Percentiles rank a stretch among this genome's conserved stretches.
These are phyloP conservation scores for Oreotrochilus melanogaster DNA, from an alignment of 2,113 vertebrate genomes.

Conservation along the genomic window DNA sequence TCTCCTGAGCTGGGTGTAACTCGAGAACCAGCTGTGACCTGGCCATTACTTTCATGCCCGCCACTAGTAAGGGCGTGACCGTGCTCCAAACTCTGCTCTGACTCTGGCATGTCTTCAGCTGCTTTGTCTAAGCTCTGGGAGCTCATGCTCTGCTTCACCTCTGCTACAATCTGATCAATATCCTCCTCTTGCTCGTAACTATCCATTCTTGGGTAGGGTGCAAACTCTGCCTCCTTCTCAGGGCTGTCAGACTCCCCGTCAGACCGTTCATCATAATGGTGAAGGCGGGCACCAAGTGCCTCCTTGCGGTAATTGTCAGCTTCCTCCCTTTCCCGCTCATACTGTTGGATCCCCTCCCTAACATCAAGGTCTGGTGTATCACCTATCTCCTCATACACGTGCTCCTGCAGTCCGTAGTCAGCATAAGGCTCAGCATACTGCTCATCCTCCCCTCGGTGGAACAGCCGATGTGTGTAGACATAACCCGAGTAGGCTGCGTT, in stretches of 20 bases:
- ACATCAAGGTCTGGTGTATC: constrained; percentile 80
- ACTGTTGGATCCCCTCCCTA: constrained; percentile 81
- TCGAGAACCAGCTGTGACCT: constrained; percentile 58
- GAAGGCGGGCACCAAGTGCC: constrained; percentile 91
- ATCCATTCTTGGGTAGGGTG: constrained; percentile 91
- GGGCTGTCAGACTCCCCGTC: constrained; percentile 96
- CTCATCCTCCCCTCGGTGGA: constrained; percentile 81
- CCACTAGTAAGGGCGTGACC: not conserved
- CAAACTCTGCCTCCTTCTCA: constrained; percentile 96
- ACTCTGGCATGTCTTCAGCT: constrained; percentile 82
- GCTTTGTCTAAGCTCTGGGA: constrained; percentile 84
- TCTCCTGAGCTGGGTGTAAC: constrained; percentile 62
- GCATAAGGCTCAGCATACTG: constrained; percentile 91
- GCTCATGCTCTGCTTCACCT: constrained; percentile 90
- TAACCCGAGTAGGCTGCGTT: constrained; percentile 90
- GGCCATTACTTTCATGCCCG: constrained; percentile 69
- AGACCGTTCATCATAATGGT: constrained; percentile 94
- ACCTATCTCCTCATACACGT: constrained; percentile 95
- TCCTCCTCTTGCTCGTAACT: constrained; percentile 95
- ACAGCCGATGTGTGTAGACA: constrained; percentile 86
- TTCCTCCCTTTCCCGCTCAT: constrained; percentile 82
- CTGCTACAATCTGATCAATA: constrained; percentile 86
- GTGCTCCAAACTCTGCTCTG: constrained; percentile 79
- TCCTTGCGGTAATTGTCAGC: constrained; percentile 87
- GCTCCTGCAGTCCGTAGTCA: constrained; percentile 89